These are phyloP conservation scores for Drosophila helvetica DNA, from an alignment of 2,888 invertebrate species.

Conservation along the genomic window DNA sequence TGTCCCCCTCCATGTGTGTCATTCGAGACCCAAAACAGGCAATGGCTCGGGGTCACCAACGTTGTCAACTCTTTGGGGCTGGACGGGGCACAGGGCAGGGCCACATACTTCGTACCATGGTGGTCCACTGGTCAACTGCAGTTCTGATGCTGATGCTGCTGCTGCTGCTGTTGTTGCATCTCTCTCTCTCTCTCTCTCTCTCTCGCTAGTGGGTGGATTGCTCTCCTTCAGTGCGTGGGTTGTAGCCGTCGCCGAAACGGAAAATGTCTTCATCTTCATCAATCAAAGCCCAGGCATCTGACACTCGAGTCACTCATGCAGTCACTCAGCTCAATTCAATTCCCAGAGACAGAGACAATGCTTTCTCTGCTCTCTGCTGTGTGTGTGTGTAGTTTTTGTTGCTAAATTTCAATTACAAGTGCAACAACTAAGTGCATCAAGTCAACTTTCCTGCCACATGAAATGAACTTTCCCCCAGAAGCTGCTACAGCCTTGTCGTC, in stretches of 20 bases:
- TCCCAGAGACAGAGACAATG: conserved; percentile 23
- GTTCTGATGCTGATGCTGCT: conserved; percentile 11
- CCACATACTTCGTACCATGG: conserved; percentile 20
- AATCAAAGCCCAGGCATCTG: conserved; percentile 68
- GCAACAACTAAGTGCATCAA: conserved; percentile 73
- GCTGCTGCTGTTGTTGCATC: conserved; percentile 20
- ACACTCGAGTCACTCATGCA: conserved; percentile 65
- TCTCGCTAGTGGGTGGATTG: conserved; percentile 20
- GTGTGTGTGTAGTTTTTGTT: conserved; percentile 46
- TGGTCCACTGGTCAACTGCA: conserved; percentile 52
- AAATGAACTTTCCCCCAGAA: conserved; percentile 31
- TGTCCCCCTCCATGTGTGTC: conserved; percentile 3
- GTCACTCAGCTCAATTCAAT: conserved; percentile 58
- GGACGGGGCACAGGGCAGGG: too few species aligned
- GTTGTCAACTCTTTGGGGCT: conserved; percentile 31
- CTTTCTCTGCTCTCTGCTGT: conserved; percentile 2
- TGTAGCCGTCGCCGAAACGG: conserved; percentile 56
- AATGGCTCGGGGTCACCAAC: conserved; percentile 19
- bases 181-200: conserved; percentile 6
- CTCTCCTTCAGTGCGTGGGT: conserved; percentile 39
- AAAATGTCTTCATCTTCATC: conserved; percentile 80
- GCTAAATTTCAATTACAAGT: conserved; percentile 77
- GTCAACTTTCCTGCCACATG: conserved; percentile 55
- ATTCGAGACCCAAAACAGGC: conserved; percentile 17
- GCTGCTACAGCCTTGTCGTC: neutral